Base-by-base conservation (phyloP, 2,797 vertebrate genomes). In the Rousettus madagascariensis region DNA sequence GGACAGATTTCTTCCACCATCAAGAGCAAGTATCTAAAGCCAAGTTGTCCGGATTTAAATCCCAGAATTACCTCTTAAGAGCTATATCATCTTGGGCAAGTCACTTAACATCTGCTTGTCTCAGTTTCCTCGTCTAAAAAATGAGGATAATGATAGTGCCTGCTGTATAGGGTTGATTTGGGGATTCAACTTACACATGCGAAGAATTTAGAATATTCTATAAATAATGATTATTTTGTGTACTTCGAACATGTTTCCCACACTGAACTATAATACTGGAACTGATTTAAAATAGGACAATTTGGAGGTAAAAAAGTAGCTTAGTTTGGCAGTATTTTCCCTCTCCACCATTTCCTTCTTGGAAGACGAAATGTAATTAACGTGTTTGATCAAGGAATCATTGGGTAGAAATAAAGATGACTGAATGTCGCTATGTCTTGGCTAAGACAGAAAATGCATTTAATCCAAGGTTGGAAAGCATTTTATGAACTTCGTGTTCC, bases 381-480 rank as follows among this genome's bases (percentile, higher is more conserved):
- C 0, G 0, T 84, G 51, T 78, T 88, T 86, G 57, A 65, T 66
- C 38, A 80, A 83, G 69, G 88, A 92, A 83, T 90, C 91, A 91
- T 0, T 24, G 43, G 41, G 59, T 86, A 85, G 93, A 95, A 96
- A 96, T 97, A 93, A 95, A 89, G 92, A 95, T 96, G 96, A 97
- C 88, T 26, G 82, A 95, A 63, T 55, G 87, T 89, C 26, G 20
- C 86, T 79, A 10, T 61, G 88, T 90, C 92, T 92, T 97, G 95
- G 94, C 92, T 90, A 77, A 87, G 91, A 88, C 13, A 33, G 65
- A 43, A 41, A 53, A 75, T 72, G 53, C 41, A 55, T 83, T 75
- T 92, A 89, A 92, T 72, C 78, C 69, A 57, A 92, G 53, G 13
- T 51, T 91, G 86, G 94, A 95, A 94, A 94, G 96, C 78, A 46